Base-by-base conservation (phyloP, 2,797 vertebrate genomes). In the Betta splendens region DNA sequence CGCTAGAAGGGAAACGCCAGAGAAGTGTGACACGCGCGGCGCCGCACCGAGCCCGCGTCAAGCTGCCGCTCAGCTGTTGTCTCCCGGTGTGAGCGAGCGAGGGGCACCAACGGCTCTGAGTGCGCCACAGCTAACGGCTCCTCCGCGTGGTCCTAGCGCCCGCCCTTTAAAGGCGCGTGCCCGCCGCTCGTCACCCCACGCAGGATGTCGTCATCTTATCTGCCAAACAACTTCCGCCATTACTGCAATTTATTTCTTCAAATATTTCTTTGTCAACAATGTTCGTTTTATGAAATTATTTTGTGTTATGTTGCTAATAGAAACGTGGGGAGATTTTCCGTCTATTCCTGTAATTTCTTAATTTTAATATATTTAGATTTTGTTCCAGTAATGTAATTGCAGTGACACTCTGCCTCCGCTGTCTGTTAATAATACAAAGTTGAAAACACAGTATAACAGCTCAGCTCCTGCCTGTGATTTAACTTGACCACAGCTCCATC, bases 121-220 rank as follows among this genome's bases (percentile, higher is more conserved):
- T 2, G 17, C 20, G 35, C 12, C n/a, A 9, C 40, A 3, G 64
- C 9, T 3, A 8, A 3, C 52, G 20, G 20, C 6, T 11, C 44
- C 20, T 67, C 85, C 64, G 79, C 82, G 6, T 10, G 91, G 89
- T 87, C 91, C 9, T 13, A 72, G 11, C 7, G 87, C n/a, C 79
- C 57, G 70, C 53, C 53, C 0, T 0, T 0, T 66, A 3, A 16
- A 8, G 16, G 33, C n/a, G 21, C 21, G 1, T 13, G 28, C n/a
- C 72, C 36, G 1, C 3, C 10, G 28, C n/a, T 20, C n/a, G 13
- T 31, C 12, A 20, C 5, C 10, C 3, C 3, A 11, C 0, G 15
- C 10, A n/a, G 64, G 64, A 54, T 40, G 1, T 40, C 0, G 44
- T 39, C 10, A 17, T 29, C 29, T 29, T 29, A 23, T 2, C n/a